Evolutionary conservation across 1,140 invertebrate genomes (phyloP).

Genomic region (Nilaparvata lugens): DNA sequence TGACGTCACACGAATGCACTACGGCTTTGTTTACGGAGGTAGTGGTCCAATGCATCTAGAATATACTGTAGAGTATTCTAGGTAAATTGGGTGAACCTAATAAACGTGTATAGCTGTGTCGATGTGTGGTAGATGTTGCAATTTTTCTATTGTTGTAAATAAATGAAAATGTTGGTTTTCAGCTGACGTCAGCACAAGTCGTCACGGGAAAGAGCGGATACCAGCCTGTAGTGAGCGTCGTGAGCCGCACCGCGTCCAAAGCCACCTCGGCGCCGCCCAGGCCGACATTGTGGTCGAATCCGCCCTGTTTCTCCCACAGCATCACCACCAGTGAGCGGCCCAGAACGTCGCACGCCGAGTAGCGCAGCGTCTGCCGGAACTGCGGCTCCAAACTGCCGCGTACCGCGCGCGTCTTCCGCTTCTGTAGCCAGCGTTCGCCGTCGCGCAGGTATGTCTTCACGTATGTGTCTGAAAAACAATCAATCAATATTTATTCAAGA

Average conservation of each 20-base stretch:
- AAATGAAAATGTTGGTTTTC: no score
- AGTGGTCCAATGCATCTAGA: no score
- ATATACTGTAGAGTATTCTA: no score
- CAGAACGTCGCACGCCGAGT: slow-evolving; percentile 73
- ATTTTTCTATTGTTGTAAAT: no score
- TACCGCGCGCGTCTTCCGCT: slow-evolving; percentile 79
- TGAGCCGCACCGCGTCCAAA: slow-evolving; percentile 66
- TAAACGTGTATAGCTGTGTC: no score
- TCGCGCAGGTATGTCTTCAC: slow-evolving; percentile 89
- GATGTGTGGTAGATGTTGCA: no score
- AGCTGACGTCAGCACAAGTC: no score
- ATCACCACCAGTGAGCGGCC: slow-evolving; percentile 76
- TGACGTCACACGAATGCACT: no score
- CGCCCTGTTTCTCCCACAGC: slow-evolving; percentile 79
- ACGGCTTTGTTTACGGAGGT: no score
- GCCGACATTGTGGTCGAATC: slow-evolving; percentile 79
- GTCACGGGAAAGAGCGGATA: slow-evolving; percentile 73
- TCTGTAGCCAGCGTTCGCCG: slow-evolving; percentile 76
- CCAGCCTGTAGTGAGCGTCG: slow-evolving; percentile 72
- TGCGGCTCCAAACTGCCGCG: slow-evolving; percentile 69
- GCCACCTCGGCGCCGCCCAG: slow-evolving; percentile 77
- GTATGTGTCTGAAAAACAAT: slow-evolving; percentile 63
- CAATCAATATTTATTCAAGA: background rate
- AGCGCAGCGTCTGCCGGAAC: slow-evolving; percentile 81
- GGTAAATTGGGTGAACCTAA: no score